Conservation (phyloP, 2,113 vertebrate genomes). For the Cacatua alba region DNA sequence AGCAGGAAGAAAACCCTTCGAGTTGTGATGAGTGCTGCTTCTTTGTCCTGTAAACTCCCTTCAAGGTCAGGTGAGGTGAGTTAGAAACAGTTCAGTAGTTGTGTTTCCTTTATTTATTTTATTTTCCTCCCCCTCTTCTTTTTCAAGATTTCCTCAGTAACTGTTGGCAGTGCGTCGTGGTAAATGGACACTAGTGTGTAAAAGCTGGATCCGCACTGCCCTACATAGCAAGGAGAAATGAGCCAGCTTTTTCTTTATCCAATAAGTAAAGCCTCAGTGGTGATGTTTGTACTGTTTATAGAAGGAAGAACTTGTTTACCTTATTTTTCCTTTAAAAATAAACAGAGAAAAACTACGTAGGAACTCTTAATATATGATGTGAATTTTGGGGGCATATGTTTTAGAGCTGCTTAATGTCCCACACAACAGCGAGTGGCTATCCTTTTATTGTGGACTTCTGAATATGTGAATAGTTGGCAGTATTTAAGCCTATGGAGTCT, state of each 20-base stretch:
- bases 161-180: background rate
- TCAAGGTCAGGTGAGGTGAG: background rate
- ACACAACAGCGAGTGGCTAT: background rate
- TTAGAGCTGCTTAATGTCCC: background rate
- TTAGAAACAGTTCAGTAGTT: background rate
- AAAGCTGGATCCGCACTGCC: background rate
- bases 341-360: background rate
- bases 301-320: background rate
- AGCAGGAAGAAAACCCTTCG: background rate
- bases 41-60: background rate
- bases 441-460: conserved; percentile 14
- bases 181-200: background rate
- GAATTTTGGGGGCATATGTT: background rate
- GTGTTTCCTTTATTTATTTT: background rate
- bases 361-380: background rate
- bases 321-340: background rate
- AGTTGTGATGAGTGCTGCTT: background rate
- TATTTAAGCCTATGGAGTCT: background rate
- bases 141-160: background rate
- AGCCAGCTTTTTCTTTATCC: background rate
- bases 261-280: background rate
- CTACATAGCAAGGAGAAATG: background rate
- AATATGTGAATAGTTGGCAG: conserved; percentile 13
- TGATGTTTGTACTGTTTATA: background rate
- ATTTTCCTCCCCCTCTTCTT: background rate